Base-by-base conservation (phyloP, 2,113 vertebrate species). In the Emydura subglobosa region DNA sequence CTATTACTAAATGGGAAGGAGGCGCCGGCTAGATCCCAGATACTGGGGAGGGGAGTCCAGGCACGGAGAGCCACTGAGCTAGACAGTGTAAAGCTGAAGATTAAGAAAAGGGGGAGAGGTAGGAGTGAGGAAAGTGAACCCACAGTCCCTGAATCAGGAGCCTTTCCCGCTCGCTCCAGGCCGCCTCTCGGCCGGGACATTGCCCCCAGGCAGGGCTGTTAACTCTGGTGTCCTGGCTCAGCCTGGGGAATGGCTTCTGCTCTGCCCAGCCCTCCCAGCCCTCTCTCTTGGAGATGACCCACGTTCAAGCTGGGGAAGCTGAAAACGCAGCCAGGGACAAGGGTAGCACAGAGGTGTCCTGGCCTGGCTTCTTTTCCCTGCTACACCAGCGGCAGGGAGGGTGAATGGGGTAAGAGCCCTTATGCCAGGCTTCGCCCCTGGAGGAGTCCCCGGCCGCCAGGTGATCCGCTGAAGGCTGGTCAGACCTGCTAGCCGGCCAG, bases 391-490 rank as follows among this genome's bases (percentile, higher is more conserved):
- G 21, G 21, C 68, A 59, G 76, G 89, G 42, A 65, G 16, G 34
- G 34, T 25, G 5, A 19, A 1, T 0, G 2, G 25, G 3, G 25
- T 13, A 55, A 78, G 2, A 31, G 59, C 29, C 29, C 47, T 22
- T 16, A 5, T 2, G 0, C 17, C 3, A 0, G 29, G 42, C 27
- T 13, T 59, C 13, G 3, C 5, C 7, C 51, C 25, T 39, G 27
- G 1, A 13, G 11, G 24, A 10, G 68, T 13, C 44, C 25, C 10
- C 14, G 9, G 34, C 21, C 34, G 7, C 50, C 7, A 6, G 0
- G 0, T 29, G 74, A 12, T 5, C 10, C 25, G 72, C 59, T 12
- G 25, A 0, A 1, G 27, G 17, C 53, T 54, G 83, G 42, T 3
- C 39, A 14, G 42, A 25, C 39, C 22, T 24, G 39, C 25, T 12